Evolutionary conservation across 1,140 invertebrate genomes (phyloP).

Genomic region (Idris sp.): DNA sequence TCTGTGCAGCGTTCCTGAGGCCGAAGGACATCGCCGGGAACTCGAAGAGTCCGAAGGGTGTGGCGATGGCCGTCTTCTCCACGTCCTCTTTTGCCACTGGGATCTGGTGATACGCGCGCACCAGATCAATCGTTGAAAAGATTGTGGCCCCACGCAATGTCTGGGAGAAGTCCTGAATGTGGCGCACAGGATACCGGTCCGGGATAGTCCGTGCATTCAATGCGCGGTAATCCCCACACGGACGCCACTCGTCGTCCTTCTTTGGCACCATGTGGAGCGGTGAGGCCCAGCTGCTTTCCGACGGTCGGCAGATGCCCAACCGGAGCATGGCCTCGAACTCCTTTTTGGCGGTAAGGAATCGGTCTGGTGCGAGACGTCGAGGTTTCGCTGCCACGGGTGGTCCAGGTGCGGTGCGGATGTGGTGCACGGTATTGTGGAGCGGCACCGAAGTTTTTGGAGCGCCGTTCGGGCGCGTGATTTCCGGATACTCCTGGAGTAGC

Average conservation of each 20-base stretch:
- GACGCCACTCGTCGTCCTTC: conserved; percentile 48
- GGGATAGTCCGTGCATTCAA: conserved; percentile 72
- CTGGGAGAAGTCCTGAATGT: too few relatives aligned
- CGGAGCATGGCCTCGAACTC: conserved; percentile 49
- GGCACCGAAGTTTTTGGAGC: background rate
- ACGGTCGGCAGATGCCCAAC: conserved; percentile 63
- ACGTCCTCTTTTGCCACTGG: conserved; percentile 6
- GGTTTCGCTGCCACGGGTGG: conserved; percentile 67
- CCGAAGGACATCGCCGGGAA: conserved; percentile 10
- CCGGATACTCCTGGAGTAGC: conserved; percentile 5
- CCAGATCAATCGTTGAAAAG: conserved; percentile 7
- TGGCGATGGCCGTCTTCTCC: conserved; percentile 8
- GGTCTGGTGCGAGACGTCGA: conserved; percentile 69
- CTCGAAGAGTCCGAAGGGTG: conserved; percentile 15
- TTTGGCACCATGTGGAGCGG: conserved; percentile 36
- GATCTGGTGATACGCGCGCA: conserved; percentile 14
- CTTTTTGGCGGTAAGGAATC: conserved; percentile 35
- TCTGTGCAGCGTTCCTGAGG: conserved; percentile 1
- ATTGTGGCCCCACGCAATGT: too few relatives aligned
- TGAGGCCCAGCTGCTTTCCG: conserved; percentile 68
- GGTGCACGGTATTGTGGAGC: conserved; percentile 4
- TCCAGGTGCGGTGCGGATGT: conserved; percentile 54
- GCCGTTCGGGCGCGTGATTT: conserved; percentile 33
- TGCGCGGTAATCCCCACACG: conserved; percentile 74
- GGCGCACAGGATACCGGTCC: conserved; percentile 68